Evolutionary conservation across 2,797 vertebrate genomes (phyloP), one percentile per base, ranked within the genome.

Genomic region (Melanotaenia trifasciata): DNA sequence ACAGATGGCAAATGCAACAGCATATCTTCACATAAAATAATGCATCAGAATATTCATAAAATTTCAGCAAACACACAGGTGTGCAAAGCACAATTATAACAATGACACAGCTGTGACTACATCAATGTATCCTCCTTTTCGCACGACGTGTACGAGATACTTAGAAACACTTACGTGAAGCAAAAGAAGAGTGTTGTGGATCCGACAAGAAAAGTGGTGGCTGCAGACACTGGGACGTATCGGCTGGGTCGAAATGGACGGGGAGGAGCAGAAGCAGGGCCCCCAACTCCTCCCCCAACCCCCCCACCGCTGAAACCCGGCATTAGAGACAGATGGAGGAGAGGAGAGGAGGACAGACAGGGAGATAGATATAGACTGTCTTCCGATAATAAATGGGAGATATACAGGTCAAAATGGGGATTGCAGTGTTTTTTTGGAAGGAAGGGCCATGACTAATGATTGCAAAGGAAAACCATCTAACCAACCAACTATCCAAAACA

Each of bases 161-260:
- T 2, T 26, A 36, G 14, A 66, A 45, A 57, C 59, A 96, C 98
- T 99, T 91, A 99, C 98, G 98, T 98, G 93, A 99, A 99, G 89
- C 96, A 96, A 87, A 99, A 98, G 95, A 99, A 99, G 84, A 99
- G 96, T 1, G 96, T 97, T 7, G 97, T 98, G 85, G 97, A 94
- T 90, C 97, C 98, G 64, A 99, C 97, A 74, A 99, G 94, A 93
- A 99, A 98, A 81, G 95, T 87, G 66, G 97, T 96, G 57, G 98
- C 98, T 69, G 98, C 97, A 0, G 97, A 96, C 81, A 98, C 97
- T 0, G 97, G 98, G 81, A 99, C 95, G 71, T 99, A 99, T 80
- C 98, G 97, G 93, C 97, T 98, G 87, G 97, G 97, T 91, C 96
- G 96, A 92, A 99, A 98, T 20, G 95, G 95, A 84, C 95, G 97